Evolutionary conservation across 2,797 vertebrate species (phyloP).

Genomic region (Coccyzus lansbergi): DNA sequence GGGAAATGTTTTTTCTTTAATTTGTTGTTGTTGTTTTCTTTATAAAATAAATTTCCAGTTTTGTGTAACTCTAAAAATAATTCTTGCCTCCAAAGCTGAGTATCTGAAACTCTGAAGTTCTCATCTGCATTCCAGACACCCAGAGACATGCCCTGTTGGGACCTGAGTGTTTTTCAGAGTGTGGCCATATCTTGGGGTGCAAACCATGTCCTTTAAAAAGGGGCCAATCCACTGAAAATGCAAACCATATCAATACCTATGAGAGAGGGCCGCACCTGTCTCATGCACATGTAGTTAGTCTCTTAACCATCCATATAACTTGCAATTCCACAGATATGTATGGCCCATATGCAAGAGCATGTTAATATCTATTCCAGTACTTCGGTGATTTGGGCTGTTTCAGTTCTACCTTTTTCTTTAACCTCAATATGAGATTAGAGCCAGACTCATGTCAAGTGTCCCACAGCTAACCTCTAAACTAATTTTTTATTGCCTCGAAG

Average conservation of each 20-base stretch:
- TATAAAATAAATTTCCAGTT: no score
- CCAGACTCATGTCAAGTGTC: slow-evolving; percentile 57
- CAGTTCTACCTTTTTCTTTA: slow-evolving; percentile 47
- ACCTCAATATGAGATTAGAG: slow-evolving; percentile 44
- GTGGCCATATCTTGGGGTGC: background rate
- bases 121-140: background rate
- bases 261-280: background rate
- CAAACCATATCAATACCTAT: background rate
- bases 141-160: background rate
- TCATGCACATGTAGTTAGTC: background rate
- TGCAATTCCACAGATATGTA: background rate
- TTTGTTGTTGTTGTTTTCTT: no score
- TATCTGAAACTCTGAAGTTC: background rate
- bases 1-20: background rate
- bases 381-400: background rate
- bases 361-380: slow-evolving; percentile 12
- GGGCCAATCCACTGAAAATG: background rate
- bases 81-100: background rate
- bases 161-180: background rate
- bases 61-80: background rate
- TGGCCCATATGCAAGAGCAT: background rate
- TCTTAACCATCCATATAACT: background rate
- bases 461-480: slow-evolving; percentile 72
- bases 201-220: background rate
- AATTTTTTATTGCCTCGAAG: slow-evolving; percentile 77